Base-by-base conservation (phyloP, 1,140 invertebrate species). In the Whitmania pigra region DNA sequence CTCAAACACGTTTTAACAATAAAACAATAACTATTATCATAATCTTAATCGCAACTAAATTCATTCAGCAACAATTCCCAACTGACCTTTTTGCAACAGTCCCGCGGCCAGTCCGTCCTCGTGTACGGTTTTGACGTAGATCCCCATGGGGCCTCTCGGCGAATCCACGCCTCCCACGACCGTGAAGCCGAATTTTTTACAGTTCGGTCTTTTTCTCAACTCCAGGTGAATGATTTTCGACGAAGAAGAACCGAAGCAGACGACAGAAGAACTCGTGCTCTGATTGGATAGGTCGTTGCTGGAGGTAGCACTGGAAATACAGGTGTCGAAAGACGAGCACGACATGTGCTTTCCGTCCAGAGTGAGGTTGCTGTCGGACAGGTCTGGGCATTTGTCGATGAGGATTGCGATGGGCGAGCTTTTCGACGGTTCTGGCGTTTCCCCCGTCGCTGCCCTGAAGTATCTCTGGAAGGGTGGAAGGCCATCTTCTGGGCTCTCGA, bases 41-140 rank as follows among this genome's bases (percentile, higher is more conserved):
- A 49, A 49, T 49, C 2, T 7, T 49, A 15, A 11, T 17, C 11
- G 9, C 2, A 49, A 49, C 13, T 13, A n/a, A n/a, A 49, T 15
- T 17, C 43, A 49, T 15, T 49, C 43, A 49, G 2, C 2, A 49
- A 15, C 43, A 63, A 18, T 25, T 18, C 11, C 11, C 29, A 63
- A 63, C 57, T 63, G 83, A 93, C 92, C 92, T 88, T 92, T 90
- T 84, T 88, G 88, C 67, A 94, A 84, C 75, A 86, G 87, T 71
- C 89, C 89, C 78, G 87, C 89, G 25, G 92, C 90, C 83, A 93
- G 89, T 18, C 92, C 92, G 76, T 88, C 88, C 1, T 90, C 88
- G 80, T 92, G 92, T 17, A 94, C 88, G 0, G 90, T 92, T 82
- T 93, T 92, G 0, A 94, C 90, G 82, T 90, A 93, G 76, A 94